Base-by-base conservation (phyloP, 2,797 vertebrate species). In the Neostethus bicornis region DNA sequence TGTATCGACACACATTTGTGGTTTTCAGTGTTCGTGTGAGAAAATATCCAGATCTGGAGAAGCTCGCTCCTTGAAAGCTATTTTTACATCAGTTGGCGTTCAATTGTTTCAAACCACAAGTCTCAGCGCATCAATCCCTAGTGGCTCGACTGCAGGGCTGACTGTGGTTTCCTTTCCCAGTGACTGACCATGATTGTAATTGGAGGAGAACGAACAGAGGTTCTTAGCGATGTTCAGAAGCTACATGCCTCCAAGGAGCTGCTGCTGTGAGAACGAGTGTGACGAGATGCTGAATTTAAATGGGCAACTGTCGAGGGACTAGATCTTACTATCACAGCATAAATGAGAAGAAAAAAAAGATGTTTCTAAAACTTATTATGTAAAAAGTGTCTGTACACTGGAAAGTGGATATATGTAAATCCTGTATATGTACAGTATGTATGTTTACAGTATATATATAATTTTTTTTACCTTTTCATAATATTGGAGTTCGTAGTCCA, bases 391-490 rank as follows among this genome's bases (percentile, higher is more conserved):
- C 2, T 7, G 19, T 41, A 21, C 17, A 2, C 0, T 39, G 29
- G 13, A 21, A 19, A 29, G 11, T n/a, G n/a, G 41, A 9, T 26
- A 23, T 60, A 20, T 10, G 43, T n/a, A n/a, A n/a, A n/a, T n/a
- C n/a, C n/a, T n/a, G n/a, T n/a, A n/a, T n/a, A n/a, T n/a, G n/a
- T n/a, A n/a, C n/a, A n/a, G n/a, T n/a, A n/a, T n/a, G n/a, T n/a
- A n/a, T n/a, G n/a, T n/a, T n/a, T n/a, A n/a, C n/a, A n/a, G n/a
- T n/a, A n/a, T n/a, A n/a, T n/a, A n/a, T n/a, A n/a, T n/a, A n/a
- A n/a, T n/a, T n/a, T n/a, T n/a, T 14, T 35, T 17, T 94, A 99
- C 96, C 96, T 99, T 99, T 75, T 98, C 95, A 7, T 98, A 99
- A 45, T 95, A 97, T 68, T 96, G 95, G 3, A 99, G 91, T 66